Percentiles rank a stretch among this genome's conserved stretches.
Evolutionary conservation across 2,888 invertebrate genomes (phyloP).

Genomic region (Meandrusa payeni): DNA sequence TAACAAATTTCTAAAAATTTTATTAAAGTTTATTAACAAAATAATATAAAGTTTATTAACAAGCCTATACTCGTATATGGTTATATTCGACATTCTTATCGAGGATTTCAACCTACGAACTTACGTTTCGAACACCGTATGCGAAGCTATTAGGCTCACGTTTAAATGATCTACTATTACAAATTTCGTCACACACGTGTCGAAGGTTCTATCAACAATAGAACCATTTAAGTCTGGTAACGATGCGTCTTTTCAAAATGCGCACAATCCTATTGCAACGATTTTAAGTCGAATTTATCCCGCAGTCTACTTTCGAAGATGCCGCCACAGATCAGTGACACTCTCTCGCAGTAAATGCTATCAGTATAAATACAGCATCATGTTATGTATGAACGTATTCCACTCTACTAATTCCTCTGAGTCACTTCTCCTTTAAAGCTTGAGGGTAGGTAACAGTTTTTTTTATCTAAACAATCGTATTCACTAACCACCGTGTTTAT

Average conservation of each 20-base stretch:
- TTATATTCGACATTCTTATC: too few relatives aligned
- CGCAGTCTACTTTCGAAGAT: neutral
- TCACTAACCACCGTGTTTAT: too few relatives aligned
- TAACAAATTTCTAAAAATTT: too few relatives aligned
- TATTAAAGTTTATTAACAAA: too few relatives aligned
- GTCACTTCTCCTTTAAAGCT: conserved; percentile 29
- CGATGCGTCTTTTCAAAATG: neutral
- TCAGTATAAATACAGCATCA: conserved; percentile 56
- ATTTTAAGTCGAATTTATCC: conserved; percentile 19
- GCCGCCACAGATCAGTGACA: neutral
- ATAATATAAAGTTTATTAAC: too few relatives aligned
- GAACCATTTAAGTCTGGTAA: neutral
- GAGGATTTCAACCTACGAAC: too few relatives aligned
- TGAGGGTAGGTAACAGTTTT: conserved; percentile 30
- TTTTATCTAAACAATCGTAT: too few relatives aligned
- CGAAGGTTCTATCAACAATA: conserved; percentile 8
- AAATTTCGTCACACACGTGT: conserved; percentile 3
- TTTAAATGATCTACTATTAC: too few relatives aligned
- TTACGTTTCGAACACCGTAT: too few relatives aligned
- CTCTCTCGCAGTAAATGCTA: conserved; percentile 44
- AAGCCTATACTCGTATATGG: too few relatives aligned
- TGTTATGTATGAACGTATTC: conserved; percentile 49
- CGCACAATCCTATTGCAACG: conserved; percentile 12
- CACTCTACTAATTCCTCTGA: conserved; percentile 32
- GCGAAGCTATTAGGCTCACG: too few relatives aligned